Percentiles rank a stretch among this genome's conserved stretches.
Evolutionary conservation across 2,113 vertebrate genomes (phyloP).

Genomic region (Mionectes macconnelli): DNA sequence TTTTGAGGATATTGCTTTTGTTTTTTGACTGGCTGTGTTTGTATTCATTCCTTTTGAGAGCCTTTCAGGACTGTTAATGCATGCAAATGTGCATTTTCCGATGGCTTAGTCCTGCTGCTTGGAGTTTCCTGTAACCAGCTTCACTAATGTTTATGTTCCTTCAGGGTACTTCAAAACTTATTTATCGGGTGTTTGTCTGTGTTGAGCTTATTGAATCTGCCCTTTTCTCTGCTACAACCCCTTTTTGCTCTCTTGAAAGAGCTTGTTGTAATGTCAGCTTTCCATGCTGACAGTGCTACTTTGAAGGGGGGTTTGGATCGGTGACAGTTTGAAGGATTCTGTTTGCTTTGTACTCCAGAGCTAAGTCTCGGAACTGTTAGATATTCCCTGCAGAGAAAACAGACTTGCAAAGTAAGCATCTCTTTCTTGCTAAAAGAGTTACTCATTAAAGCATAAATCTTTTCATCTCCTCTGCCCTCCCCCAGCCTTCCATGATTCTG

Average conservation of each 20-base stretch:
- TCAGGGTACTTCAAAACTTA: conserved; percentile 14
- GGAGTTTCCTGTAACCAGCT: background rate
- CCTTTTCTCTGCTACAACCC: background rate
- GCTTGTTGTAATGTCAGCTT: background rate
- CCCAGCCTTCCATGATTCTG: background rate
- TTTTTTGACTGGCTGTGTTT: background rate
- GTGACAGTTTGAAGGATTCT: conserved; percentile 49
- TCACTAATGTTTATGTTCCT: background rate
- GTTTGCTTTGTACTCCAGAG: conserved; percentile 38
- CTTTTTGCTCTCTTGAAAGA: conserved; percentile 25
- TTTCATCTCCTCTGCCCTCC: conserved; percentile 8
- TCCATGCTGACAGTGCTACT: conserved; percentile 47
- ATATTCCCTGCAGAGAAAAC: conserved; percentile 51
- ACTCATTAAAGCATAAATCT: conserved; percentile 42
- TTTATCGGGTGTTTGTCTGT: background rate
- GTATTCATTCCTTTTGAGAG: background rate
- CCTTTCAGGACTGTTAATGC: background rate
- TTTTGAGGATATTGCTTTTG: background rate
- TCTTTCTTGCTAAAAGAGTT: conserved; percentile 40
- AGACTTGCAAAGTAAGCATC: conserved; percentile 64
- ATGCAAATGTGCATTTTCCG: background rate
- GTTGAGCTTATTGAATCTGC: background rate
- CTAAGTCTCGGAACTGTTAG: conserved; percentile 25
- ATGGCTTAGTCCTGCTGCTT: conserved; percentile 17
- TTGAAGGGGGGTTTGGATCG: conserved; percentile 36